Evolutionary conservation across 2,797 vertebrate genomes (phyloP).

Genomic region (Linurgus olivaceus): DNA sequence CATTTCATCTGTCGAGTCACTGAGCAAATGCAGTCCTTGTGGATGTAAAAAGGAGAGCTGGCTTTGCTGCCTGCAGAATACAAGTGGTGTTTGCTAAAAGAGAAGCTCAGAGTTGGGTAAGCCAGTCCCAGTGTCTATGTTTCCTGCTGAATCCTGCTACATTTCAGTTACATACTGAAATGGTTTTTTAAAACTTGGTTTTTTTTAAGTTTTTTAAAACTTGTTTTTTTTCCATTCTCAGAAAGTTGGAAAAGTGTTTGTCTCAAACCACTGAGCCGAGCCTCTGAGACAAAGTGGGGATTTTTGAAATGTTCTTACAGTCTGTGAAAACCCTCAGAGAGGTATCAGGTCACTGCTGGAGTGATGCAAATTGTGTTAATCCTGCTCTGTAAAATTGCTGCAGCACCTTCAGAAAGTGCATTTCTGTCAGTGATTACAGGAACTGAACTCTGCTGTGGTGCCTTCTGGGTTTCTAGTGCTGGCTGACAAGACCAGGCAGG

Average conservation of each 20-base stretch:
- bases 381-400: not conserved
- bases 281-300: not conserved
- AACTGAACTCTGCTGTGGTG: slow-evolving; percentile 16
- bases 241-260: not conserved
- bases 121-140: not conserved
- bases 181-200: not conserved
- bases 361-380: not conserved
- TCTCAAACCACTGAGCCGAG: not conserved
- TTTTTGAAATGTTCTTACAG: not conserved
- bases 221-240: not conserved
- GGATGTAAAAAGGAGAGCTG: not conserved
- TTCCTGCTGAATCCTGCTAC: not conserved
- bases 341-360: not conserved
- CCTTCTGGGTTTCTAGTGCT: slow-evolving; percentile 13
- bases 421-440: not conserved
- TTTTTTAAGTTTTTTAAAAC: not conserved
- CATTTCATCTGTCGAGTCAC: not conserved
- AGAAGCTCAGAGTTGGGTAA: not conserved
- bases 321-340: not conserved
- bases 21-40: not conserved
- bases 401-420: not conserved
- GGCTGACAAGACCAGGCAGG: slow-evolving; percentile 8
- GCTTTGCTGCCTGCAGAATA: not conserved
- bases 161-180: not conserved
- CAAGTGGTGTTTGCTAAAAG: not conserved